Base-by-base conservation (phyloP, 2,888 invertebrate species). In the Linnaemya vulpina region DNA sequence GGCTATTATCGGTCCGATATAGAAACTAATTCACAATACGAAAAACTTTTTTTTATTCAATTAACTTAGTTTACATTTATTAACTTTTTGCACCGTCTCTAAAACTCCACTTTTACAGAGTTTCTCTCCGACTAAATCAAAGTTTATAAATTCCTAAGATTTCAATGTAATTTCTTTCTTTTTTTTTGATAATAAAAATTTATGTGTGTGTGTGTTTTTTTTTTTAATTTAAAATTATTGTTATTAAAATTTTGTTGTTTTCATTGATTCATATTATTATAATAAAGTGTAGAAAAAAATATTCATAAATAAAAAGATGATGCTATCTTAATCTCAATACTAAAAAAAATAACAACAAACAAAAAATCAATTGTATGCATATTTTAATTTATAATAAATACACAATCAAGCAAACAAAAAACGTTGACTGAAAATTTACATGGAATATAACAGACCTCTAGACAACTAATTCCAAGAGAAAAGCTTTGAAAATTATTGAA, bases 101-200 rank as follows among this genome's bases (percentile, higher is more conserved):
- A 10, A 49, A 62, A 67, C 81, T 77, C 13, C 15, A 43, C 77
- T 63, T 75, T 81, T 78, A 70, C 78, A 78, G 70, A 74, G 84
- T 58, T 81, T 51, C 40, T 40, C 17, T 22, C 13, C 43, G 49
- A 84, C 84, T 84, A 71, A 74, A 38, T 71, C 11, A n/a, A 15
- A 55, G 58, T 63, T 71, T 70, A 25, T 46, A 76, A 49, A 58
- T 55, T 70, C 30, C 13, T 70, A 62, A 22, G 70, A 74, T 62
- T 70, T 62, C 35, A 53, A 75, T 81, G 70, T 49, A 81, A 81
- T 81, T 82, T 76, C 76, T 76, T 49, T 68, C 40, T 7, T 49
- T 65, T 25, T 10, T 9, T 38, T 35, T 13, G 1, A 30, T n/a
- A 60, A 7, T n/a, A n/a, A 35, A 20, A 22, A 35, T 70, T 63